Percentiles rank a stretch among this genome's conserved stretches.
Conservation (phyloP, 2,113 vertebrate genomes). For the Stictonetta naevosa region DNA sequence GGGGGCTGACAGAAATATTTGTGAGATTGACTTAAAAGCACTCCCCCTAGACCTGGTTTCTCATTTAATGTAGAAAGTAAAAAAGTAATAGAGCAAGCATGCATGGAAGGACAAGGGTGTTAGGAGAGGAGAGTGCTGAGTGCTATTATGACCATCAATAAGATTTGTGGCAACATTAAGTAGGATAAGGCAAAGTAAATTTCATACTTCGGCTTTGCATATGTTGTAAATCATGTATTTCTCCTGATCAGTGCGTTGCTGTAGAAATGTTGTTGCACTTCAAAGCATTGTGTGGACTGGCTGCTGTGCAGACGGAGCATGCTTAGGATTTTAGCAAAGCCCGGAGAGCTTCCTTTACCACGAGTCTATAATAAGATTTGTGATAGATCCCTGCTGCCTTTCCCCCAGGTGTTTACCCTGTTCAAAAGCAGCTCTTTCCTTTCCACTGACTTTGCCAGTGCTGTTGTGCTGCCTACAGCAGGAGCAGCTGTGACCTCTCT, state of each 20-base stretch:
- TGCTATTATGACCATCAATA: not conserved
- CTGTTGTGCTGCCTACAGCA: not conserved
- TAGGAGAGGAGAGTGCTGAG: not conserved
- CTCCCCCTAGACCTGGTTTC: not conserved
- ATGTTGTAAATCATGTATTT: accelerated
- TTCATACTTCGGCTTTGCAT: not conserved
- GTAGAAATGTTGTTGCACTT: not conserved
- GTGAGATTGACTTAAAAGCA: not conserved
- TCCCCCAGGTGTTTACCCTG: accelerated
- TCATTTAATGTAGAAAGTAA: not conserved
- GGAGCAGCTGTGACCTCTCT: not conserved
- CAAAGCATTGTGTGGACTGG: accelerated
- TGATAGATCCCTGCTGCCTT: not conserved
- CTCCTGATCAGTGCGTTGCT: not conserved
- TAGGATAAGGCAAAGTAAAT: not conserved
- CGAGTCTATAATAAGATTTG: accelerated
- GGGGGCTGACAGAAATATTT: not conserved
- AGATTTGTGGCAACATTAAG: not conserved
- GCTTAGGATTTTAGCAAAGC: not conserved
- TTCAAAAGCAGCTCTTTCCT: not conserved
- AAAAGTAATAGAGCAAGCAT: accelerated
- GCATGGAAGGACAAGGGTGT: accelerated
- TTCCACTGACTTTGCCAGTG: not conserved
- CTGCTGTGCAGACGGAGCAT: not conserved
- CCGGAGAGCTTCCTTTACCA: not conserved